Conservation (phyloP, 2,888 invertebrate species). For the Cheilosia variabilis region DNA sequence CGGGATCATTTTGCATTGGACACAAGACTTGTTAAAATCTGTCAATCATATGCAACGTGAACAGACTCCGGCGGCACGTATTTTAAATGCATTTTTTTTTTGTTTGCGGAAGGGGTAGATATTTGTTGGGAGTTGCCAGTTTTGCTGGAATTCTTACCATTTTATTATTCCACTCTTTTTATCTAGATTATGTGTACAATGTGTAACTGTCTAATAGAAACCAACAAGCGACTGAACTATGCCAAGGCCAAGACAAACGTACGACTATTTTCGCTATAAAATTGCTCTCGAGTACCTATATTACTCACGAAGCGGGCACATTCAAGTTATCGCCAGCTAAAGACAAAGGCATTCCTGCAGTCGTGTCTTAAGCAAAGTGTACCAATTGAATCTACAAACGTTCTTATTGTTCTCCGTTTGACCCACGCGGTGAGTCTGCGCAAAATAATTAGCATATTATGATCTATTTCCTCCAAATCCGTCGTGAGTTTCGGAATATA, state of each 20-base stretch:
- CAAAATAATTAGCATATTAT: conserved; percentile 26
- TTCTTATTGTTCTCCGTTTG: conserved; percentile 33
- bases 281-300: conserved; percentile 10
- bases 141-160: too few relatives aligned
- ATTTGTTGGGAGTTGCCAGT: too few relatives aligned
- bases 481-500: conserved; percentile 6
- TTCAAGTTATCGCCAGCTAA: conserved; percentile 12
- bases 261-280: too few relatives aligned
- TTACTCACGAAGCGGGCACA: conserved; percentile 13
- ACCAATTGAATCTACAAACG: conserved; percentile 3
- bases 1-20: too few relatives aligned
- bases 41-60: too few relatives aligned
- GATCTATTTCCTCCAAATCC: conserved; percentile 29
- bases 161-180: too few relatives aligned
- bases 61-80: too few relatives aligned
- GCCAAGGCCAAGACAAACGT: conserved; percentile 33
- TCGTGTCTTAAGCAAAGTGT: conserved; percentile 21
- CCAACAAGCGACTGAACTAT: not conserved
- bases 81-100: too few relatives aligned
- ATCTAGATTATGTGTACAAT: too few relatives aligned
- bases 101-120: too few relatives aligned
- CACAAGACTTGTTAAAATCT: too few relatives aligned
- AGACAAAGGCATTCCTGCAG: conserved; percentile 48
- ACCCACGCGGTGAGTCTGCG: conserved; percentile 27
- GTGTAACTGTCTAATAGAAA: too few relatives aligned